Evolutionary conservation across 2,113 vertebrate genomes (phyloP).

Genomic region (Grus americana): DNA sequence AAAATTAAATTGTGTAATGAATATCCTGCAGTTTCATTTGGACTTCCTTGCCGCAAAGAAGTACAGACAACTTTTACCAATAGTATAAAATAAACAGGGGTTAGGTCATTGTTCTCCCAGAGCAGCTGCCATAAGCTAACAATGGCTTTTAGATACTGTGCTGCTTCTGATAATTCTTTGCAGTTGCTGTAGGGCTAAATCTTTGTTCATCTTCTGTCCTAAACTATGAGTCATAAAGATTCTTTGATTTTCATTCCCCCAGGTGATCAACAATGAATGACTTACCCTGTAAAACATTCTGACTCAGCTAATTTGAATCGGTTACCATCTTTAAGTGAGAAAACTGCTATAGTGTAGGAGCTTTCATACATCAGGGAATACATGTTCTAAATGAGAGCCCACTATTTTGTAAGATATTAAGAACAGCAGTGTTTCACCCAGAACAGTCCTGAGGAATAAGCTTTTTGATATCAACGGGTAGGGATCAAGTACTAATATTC

Average conservation of each 20-base stretch:
- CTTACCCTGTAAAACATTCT: conserved; percentile 14
- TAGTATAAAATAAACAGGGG: background rate
- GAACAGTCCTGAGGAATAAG: background rate
- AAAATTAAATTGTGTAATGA: background rate
- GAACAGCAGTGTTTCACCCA: background rate
- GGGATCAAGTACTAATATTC: background rate
- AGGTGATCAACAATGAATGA: background rate
- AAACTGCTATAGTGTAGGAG: background rate
- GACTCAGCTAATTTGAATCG: conserved; percentile 1
- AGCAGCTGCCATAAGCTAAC: background rate
- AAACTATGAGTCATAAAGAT: background rate
- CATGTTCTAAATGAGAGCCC: background rate
- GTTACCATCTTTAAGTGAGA: conserved; percentile 2
- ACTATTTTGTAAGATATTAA: conserved; percentile 23
- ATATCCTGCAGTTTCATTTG: background rate
- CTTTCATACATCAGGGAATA: background rate
- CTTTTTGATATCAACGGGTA: background rate
- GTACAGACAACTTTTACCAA: background rate
- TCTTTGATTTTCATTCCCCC: background rate
- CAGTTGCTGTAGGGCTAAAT: background rate
- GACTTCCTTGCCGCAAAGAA: background rate
- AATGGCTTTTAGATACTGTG: background rate
- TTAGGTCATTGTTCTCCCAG: background rate
- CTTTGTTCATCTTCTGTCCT: background rate
- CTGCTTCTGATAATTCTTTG: background rate